phyloP scores from a whole-genome alignment of 2,888 invertebrate species.

The Eupithecia tripunctaria region DNA sequence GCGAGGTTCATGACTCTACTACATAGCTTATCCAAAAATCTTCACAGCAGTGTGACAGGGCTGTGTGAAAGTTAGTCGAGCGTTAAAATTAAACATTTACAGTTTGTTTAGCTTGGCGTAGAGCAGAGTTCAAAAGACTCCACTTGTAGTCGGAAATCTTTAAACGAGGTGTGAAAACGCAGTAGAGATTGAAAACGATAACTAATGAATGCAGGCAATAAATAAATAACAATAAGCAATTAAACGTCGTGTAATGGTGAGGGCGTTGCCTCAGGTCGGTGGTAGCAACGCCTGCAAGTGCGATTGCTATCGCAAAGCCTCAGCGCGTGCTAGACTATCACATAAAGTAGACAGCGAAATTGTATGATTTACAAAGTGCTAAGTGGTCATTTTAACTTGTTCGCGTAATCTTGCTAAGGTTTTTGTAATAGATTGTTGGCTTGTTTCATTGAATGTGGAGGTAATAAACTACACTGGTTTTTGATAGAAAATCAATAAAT shows the following conservation, averaged over 20 bases:
- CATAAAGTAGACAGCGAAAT: constrained; percentile 65
- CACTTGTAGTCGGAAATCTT: background rate
- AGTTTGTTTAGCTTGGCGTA: constrained; percentile 18
- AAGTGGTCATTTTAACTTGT: constrained; percentile 68
- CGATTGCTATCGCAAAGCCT: constrained; percentile 74
- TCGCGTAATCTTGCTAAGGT: constrained; percentile 52
- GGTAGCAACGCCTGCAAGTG: constrained; percentile 74
- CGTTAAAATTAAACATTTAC: constrained; percentile 19
- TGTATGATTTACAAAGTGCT: constrained; percentile 69
- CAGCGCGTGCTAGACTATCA: constrained; percentile 66
- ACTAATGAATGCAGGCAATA: constrained; percentile 55
- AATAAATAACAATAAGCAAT: constrained; percentile 70
- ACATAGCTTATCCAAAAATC: background rate
- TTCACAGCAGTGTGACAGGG: background rate
- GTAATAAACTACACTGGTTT: background rate
- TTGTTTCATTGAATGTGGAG: constrained; percentile 19
- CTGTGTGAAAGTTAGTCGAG: background rate
- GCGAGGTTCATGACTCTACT: background rate
- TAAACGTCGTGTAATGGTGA: constrained; percentile 69
- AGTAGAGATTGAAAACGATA: constrained; percentile 35
- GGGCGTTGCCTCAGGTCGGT: constrained; percentile 65
- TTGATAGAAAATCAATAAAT: background rate
- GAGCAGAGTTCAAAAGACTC: background rate
- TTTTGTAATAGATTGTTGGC: constrained; percentile 46
- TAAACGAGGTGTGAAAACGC: constrained; percentile 41